A percentile compares a stretch with the other conserved stretches of the same genome.
Evolutionary conservation across 1,140 invertebrate species (phyloP).

Genomic region (Anoplolepis gracilipes): DNA sequence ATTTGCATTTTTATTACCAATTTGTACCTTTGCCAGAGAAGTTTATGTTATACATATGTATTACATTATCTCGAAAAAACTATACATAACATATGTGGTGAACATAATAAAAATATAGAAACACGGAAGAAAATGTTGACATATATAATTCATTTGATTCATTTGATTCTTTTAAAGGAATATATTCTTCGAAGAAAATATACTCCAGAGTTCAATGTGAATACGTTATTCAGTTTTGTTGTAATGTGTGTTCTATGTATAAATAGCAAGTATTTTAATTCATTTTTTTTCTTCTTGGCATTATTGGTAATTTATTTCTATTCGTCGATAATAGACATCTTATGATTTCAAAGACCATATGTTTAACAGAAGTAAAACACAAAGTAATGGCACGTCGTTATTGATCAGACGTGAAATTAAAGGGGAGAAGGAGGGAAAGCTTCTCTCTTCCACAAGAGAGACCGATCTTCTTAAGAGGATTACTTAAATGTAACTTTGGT

Average conservation of each 20-base stretch:
- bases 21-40: not conserved
- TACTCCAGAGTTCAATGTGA: not conserved
- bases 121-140: not conserved
- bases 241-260: not conserved
- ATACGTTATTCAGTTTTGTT: not conserved
- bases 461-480: conserved; percentile 29
- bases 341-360: not conserved
- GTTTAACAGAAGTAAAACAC: conserved; percentile 16
- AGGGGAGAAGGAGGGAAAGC: not conserved
- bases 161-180: not conserved
- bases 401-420: conserved; percentile 41
- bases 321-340: not conserved
- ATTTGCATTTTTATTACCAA: not conserved
- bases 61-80: not conserved
- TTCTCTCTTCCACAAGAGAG: not conserved
- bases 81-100: no score
- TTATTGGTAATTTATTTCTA: not conserved
- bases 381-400: conserved; percentile 44
- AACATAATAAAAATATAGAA: not conserved
- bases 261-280: not conserved
- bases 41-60: not conserved
- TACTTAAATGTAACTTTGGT: conserved; percentile 18
- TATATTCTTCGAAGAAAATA: not conserved
- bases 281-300: not conserved
- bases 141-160: not conserved